These are phyloP conservation scores for Stenurella melanura DNA, from an alignment of 2,888 invertebrate species.

Conservation along the genomic window DNA sequence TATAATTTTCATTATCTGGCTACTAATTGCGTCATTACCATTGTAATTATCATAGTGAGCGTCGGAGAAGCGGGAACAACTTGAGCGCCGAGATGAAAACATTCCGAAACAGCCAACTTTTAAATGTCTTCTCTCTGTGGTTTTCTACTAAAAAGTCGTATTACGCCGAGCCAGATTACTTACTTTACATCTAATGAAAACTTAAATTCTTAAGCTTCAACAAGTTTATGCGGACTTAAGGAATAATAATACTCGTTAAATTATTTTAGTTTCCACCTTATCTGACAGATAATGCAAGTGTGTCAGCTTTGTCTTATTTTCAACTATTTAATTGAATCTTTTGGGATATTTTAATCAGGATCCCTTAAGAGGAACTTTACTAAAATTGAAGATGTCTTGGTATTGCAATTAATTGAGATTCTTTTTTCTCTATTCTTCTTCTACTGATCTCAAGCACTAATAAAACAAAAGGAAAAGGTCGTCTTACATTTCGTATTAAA, in stretches of 20 bases:
- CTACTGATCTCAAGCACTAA: no score
- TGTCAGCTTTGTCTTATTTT: neutral
- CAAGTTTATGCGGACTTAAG: conserved; percentile 44
- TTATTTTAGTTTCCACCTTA: conserved; percentile 26
- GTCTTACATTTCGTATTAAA: no score
- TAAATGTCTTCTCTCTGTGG: conserved; percentile 56
- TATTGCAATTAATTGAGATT: no score
- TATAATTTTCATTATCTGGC: conserved; percentile 69
- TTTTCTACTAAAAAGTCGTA: conserved; percentile 50
- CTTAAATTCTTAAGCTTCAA: conserved; percentile 55
- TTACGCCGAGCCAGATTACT: conserved; percentile 51
- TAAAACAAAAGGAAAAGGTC: no score
- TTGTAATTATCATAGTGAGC: conserved; percentile 66
- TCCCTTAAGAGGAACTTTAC: no score
- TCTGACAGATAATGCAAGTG: neutral
- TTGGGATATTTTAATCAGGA: neutral
- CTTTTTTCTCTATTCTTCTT: no score
- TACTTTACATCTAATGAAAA: conserved; percentile 59
- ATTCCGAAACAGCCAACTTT: conserved; percentile 55
- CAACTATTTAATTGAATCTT: neutral
- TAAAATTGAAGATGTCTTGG: no score
- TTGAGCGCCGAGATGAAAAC: conserved; percentile 36
- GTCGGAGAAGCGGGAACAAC: conserved; percentile 46
- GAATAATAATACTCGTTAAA: conserved; percentile 19
- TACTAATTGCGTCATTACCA: conserved; percentile 68